These are phyloP conservation scores for Cistogaster globosa DNA, from an alignment of 2,888 invertebrate genomes.

Conservation along the genomic window DNA sequence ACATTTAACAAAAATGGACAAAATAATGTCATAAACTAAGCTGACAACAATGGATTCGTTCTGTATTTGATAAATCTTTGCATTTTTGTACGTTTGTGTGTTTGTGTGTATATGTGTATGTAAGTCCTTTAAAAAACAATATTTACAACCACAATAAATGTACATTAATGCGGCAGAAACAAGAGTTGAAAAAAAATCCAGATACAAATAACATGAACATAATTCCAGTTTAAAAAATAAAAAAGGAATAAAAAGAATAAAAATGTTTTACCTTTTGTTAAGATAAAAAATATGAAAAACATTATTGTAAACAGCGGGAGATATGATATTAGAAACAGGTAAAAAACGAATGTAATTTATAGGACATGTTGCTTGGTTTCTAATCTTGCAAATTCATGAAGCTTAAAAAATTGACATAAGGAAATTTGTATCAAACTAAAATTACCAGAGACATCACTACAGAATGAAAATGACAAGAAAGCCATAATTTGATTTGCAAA, in stretches of 20 bases:
- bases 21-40: constrained; percentile 70
- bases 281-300: background rate
- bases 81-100: background rate
- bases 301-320: background rate
- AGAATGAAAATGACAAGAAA: too few relatives aligned
- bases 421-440: too few relatives aligned
- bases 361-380: too few relatives aligned
- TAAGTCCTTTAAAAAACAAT: constrained; percentile 17
- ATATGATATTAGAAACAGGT: background rate
- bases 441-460: too few relatives aligned
- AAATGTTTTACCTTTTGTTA: constrained; percentile 48
- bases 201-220: constrained; percentile 42
- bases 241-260: constrained; percentile 26
- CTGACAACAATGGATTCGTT: constrained; percentile 60
- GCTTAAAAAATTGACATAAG: too few relatives aligned
- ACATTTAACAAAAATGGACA: constrained; percentile 68
- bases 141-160: constrained; percentile 61
- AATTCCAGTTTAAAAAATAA: background rate
- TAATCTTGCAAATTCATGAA: too few relatives aligned
- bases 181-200: constrained; percentile 22
- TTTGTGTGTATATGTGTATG: too few relatives aligned
- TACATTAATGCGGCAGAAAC: constrained; percentile 55
- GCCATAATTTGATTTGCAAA: too few relatives aligned
- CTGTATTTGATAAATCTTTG: background rate
- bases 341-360: too few relatives aligned